A percentile compares a stretch with the other conserved stretches of the same genome.
These are phyloP conservation scores for Stictocephala bisonia DNA, from an alignment of 2,888 invertebrate species.

Conservation along the genomic window DNA sequence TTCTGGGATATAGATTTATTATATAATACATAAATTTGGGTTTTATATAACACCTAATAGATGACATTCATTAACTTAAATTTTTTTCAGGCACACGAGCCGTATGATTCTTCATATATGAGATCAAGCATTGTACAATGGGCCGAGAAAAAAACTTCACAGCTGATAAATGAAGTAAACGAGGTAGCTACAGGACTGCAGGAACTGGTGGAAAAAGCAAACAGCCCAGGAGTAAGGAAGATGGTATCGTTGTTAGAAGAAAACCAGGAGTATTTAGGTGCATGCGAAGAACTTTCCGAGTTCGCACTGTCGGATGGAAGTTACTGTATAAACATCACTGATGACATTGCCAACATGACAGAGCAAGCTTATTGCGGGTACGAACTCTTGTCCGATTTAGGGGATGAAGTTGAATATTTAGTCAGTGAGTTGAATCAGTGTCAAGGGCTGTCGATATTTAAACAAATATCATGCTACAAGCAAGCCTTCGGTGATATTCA, in stretches of 20 bases:
- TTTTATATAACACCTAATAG: no score
- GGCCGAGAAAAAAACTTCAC: neutral
- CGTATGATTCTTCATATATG: no score
- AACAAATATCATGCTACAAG: neutral
- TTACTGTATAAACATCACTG: constrained; percentile 10
- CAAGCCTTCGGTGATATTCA: constrained; percentile 12
- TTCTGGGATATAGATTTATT: no score
- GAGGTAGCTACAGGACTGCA: neutral
- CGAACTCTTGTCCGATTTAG: neutral
- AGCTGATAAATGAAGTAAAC: neutral
- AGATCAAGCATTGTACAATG: no score
- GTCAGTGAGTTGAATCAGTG: neutral
- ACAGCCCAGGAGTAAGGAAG: neutral
- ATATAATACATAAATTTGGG: no score
- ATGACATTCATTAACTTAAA: no score
- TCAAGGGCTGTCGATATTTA: neutral
- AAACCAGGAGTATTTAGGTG: neutral
- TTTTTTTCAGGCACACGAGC: no score
- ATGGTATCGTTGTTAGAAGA: neutral
- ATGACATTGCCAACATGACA: constrained; percentile 9
- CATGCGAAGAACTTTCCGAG: neutral
- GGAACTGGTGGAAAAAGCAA: neutral
- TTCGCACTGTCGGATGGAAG: neutral
- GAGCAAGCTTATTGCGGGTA: neutral
- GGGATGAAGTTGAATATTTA: neutral